Conservation (phyloP, 2,888 invertebrate species). For the Epirrhoe alternata region DNA sequence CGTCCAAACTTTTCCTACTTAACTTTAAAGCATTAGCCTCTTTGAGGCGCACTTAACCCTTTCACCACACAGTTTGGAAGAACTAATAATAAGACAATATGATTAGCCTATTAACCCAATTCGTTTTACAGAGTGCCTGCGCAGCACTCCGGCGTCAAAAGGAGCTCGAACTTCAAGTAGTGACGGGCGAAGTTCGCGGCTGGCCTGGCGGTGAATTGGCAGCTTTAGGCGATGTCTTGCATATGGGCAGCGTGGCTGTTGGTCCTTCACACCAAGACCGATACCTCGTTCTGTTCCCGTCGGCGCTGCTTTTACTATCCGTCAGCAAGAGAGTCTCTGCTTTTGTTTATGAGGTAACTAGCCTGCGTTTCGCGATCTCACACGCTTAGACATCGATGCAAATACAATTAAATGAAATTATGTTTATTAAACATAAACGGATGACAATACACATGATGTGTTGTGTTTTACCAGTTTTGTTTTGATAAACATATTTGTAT, state of each 20-base stretch:
- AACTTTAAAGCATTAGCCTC: no score
- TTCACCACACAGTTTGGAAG: no score
- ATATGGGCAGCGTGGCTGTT: slow-evolving; percentile 96
- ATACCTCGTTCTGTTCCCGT: slow-evolving; percentile 96
- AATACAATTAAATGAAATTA: no score
- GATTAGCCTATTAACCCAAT: neutral
- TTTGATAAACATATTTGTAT: no score
- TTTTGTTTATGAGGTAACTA: slow-evolving; percentile 97
- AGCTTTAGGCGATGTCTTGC: slow-evolving; percentile 93
- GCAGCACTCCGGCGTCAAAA: slow-evolving; percentile 95
- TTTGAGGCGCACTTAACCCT: no score
- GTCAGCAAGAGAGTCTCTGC: slow-evolving; percentile 97
- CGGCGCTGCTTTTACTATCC: slow-evolving; percentile 94
- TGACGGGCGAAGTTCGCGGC: slow-evolving; percentile 96
- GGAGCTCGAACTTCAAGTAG: slow-evolving; percentile 97
- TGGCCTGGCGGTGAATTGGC: slow-evolving; percentile 92
- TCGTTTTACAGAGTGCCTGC: slow-evolving; percentile 89
- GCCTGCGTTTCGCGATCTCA: no score
- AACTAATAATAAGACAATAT: no score
- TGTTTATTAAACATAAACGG: no score
- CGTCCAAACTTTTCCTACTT: no score
- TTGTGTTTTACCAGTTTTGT: no score
- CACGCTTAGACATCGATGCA: no score
- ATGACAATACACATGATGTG: no score
- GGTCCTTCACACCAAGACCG: slow-evolving; percentile 94